These are phyloP conservation scores for Neodiprion virginianus DNA, from an alignment of 1,140 invertebrate genomes.

Conservation along the genomic window DNA sequence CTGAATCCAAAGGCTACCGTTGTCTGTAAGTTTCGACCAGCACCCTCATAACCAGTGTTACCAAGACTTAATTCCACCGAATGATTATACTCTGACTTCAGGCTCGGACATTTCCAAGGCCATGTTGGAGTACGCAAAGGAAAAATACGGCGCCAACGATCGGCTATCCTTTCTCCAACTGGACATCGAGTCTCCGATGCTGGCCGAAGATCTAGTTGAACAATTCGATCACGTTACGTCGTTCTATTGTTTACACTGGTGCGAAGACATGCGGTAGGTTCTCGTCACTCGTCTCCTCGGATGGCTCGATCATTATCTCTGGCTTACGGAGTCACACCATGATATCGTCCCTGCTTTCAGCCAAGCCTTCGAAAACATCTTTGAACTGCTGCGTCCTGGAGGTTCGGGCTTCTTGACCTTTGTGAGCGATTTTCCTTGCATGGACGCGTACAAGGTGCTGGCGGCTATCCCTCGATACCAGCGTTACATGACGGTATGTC, in stretches of 20 bases:
- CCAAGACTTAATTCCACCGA: too few relatives aligned
- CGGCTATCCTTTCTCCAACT: conserved; percentile 68
- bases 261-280: conserved; percentile 73
- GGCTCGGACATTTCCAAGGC: conserved; percentile 74
- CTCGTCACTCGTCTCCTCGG: conserved; percentile 19
- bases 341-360: conserved; percentile 50
- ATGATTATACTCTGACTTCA: conserved; percentile 16
- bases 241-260: conserved; percentile 86
- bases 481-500: conserved; percentile 67
- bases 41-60: too few relatives aligned
- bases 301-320: background rate
- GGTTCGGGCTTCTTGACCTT: conserved; percentile 76
- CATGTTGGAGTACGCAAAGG: conserved; percentile 74
- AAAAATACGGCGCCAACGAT: conserved; percentile 57
- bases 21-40: conserved; percentile 36
- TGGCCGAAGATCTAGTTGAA: conserved; percentile 60
- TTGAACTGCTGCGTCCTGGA: conserved; percentile 67
- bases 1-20: conserved; percentile 60
- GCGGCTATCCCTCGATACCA: conserved; percentile 67
- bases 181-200: conserved; percentile 67
- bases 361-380: conserved; percentile 70
- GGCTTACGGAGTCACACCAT: background rate
- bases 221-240: conserved; percentile 77
- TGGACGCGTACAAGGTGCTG: conserved; percentile 71
- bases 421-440: conserved; percentile 73